Percentiles rank a stretch among this genome's conserved stretches.
These are phyloP conservation scores for Drosophila leontia DNA, from an alignment of 1,140 invertebrate genomes.

Conservation along the genomic window DNA sequence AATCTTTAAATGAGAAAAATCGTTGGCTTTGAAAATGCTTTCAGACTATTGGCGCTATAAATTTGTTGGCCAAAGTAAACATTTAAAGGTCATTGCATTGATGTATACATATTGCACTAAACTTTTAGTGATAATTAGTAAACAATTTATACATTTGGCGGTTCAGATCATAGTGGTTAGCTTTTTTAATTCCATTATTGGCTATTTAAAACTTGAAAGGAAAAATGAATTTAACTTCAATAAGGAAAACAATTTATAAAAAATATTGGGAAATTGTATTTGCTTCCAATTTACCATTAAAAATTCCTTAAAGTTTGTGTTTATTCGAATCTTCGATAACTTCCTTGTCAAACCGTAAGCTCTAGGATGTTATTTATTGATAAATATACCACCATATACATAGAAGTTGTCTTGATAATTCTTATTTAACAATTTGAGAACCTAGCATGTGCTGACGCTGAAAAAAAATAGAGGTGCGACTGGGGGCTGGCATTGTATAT, in stretches of 20 bases:
- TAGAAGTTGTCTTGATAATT: neutral
- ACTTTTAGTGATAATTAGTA: neutral
- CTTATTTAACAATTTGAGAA: constrained; percentile 32
- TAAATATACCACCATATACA: neutral
- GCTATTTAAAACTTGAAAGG: no score
- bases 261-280: no score
- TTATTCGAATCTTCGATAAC: neutral
- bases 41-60: constrained; percentile 3
- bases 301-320: neutral
- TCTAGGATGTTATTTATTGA: neutral
- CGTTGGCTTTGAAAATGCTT: constrained; percentile 12
- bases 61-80: constrained; percentile 16
- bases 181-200: neutral
- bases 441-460: constrained; percentile 21
- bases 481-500: constrained; percentile 20
- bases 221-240: no score
- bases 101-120: constrained; percentile 5
- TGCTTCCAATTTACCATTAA: neutral
- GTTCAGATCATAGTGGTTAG: no score
- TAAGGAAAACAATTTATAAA: no score
- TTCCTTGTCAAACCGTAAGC: neutral
- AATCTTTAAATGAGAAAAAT: neutral
- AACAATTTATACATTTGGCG: neutral
- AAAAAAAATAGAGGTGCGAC: constrained; percentile 12
- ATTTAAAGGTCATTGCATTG: constrained; percentile 20